Evolutionary conservation across 2,888 invertebrate species (phyloP).

Genomic region (Elegia similella): DNA sequence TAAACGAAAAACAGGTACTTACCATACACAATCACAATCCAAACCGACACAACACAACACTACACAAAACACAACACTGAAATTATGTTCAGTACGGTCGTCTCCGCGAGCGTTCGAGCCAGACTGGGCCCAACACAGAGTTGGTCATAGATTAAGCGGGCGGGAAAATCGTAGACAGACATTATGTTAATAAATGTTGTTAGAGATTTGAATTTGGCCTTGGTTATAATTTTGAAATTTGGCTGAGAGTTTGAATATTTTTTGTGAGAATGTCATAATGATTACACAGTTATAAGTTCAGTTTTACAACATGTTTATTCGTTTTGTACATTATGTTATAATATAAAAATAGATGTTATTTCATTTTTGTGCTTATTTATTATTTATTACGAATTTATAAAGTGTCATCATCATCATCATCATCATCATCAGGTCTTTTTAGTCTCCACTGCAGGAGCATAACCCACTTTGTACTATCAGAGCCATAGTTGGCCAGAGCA

Average conservation of each 20-base stretch:
- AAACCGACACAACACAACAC: constrained; percentile 12
- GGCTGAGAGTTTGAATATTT: background rate
- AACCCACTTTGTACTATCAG: too few relatives aligned
- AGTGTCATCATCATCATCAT: too few relatives aligned
- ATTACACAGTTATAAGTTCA: background rate
- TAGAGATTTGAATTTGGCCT: background rate
- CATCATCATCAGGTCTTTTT: too few relatives aligned
- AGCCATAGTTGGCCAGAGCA: too few relatives aligned
- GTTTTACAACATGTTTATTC: background rate
- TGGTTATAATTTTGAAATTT: constrained; percentile 7
- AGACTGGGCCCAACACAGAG: constrained; percentile 2
- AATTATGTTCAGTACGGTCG: constrained; percentile 15
- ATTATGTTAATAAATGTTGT: constrained; percentile 13
- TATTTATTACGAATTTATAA: too few relatives aligned
- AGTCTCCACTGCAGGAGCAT: too few relatives aligned
- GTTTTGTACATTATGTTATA: too few relatives aligned
- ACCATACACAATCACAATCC: constrained; percentile 13
- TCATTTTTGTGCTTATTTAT: too few relatives aligned
- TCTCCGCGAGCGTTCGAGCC: background rate
- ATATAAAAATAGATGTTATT: too few relatives aligned
- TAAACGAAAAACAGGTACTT: constrained; percentile 3
- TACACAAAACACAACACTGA: constrained; percentile 20
- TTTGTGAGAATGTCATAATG: background rate
- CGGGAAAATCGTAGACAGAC: constrained; percentile 31
- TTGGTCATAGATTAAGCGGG: constrained; percentile 1